Percentiles rank a stretch among this genome's conserved stretches.
Conservation (phyloP, 2,113 vertebrate genomes). For the Butorides virescens region DNA sequence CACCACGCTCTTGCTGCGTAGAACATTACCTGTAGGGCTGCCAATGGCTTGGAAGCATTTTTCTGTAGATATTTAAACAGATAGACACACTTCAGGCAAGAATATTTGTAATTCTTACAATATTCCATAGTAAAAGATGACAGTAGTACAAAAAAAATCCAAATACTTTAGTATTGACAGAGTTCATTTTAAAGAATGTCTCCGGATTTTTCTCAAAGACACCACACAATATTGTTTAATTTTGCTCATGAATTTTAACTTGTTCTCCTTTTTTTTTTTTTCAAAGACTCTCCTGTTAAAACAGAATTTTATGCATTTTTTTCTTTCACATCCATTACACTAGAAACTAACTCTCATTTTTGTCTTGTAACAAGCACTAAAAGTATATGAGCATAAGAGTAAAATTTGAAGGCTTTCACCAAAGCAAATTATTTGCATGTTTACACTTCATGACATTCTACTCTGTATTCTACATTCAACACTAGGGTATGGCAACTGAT, state of each 20-base stretch:
- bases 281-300: neutral
- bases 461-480: neutral
- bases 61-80: neutral
- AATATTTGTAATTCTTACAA: neutral
- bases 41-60: neutral
- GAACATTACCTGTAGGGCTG: neutral
- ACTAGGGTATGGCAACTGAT: neutral
- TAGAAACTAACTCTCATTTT: neutral
- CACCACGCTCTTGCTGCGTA: neutral
- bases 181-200: neutral
- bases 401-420: neutral
- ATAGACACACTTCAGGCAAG: neutral
- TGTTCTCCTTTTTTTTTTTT: neutral
- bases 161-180: neutral
- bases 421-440: neutral
- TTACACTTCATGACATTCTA: neutral
- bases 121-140: neutral
- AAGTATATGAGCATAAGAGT: neutral
- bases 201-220: neutral
- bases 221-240: neutral
- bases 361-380: neutral
- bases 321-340: neutral
- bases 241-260: neutral
- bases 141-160: neutral
- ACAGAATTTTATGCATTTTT: neutral